Evolutionary conservation across 2,113 vertebrate genomes (phyloP).

Genomic region (Petaurus breviceps): DNA sequence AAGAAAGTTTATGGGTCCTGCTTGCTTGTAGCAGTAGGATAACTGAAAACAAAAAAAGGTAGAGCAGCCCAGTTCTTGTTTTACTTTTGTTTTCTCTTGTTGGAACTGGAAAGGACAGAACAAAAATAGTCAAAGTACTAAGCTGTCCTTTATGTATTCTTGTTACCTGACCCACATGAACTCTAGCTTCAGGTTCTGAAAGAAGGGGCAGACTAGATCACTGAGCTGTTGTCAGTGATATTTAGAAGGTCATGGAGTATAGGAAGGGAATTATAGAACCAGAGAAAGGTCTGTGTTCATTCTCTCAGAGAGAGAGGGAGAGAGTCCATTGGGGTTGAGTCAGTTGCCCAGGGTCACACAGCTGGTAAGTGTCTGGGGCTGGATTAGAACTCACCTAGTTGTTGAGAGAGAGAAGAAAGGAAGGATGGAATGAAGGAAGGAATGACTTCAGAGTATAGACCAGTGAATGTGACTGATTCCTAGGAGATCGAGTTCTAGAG

Average conservation of each 20-base stretch:
- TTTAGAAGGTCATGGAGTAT: not conserved
- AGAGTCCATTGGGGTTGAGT: too few relatives aligned
- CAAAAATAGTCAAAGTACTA: not conserved
- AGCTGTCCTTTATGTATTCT: not conserved
- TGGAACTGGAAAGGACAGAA: not conserved
- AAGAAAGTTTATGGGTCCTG: not conserved
- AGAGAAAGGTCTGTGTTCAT: too few relatives aligned
- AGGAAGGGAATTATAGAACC: too few relatives aligned
- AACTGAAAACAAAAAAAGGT: not conserved
- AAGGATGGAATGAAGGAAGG: too few relatives aligned
- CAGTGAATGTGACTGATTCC: too few relatives aligned
- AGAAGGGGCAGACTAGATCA: not conserved
- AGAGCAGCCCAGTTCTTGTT: not conserved
- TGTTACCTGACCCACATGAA: not conserved
- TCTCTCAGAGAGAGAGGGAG: too few relatives aligned
- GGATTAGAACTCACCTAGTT: too few relatives aligned
- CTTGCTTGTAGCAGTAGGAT: not conserved
- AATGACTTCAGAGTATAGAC: too few relatives aligned
- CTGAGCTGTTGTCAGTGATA: not conserved
- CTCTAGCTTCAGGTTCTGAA: not conserved
- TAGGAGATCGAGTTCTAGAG: too few relatives aligned
- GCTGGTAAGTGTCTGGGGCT: too few relatives aligned
- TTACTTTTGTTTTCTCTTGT: not conserved
- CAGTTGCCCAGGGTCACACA: too few relatives aligned
- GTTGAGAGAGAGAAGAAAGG: too few relatives aligned